Evolutionary conservation across 2,888 invertebrate species (phyloP).

Genomic region (Euplagia quadripunctaria): DNA sequence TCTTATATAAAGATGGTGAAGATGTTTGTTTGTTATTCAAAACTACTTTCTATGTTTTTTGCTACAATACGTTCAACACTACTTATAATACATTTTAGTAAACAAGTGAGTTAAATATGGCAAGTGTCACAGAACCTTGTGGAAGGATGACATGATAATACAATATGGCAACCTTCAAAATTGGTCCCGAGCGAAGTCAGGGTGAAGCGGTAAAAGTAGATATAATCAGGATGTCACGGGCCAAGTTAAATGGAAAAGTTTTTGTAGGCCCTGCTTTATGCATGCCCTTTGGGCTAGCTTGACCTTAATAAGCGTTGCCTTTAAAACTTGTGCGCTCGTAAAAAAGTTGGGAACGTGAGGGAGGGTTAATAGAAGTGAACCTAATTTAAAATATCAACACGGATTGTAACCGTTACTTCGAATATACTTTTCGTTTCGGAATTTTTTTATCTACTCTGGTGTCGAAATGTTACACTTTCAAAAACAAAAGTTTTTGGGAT

Average conservation of each 20-base stretch:
- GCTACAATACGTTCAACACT: background rate
- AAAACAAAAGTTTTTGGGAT: no score
- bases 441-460: background rate
- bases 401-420: conserved; percentile 10
- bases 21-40: background rate
- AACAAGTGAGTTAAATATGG: background rate
- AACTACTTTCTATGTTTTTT: background rate
- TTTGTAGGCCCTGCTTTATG: conserved; percentile 67
- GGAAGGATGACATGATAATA: conserved; percentile 25
- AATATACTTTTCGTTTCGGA: background rate
- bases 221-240: conserved; percentile 74
- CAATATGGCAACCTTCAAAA: conserved; percentile 38
- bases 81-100: background rate
- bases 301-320: conserved; percentile 67
- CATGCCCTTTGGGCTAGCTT: conserved; percentile 67
- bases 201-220: conserved; percentile 56
- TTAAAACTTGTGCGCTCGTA: conserved; percentile 62
- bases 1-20: background rate
- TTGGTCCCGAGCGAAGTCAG: conserved; percentile 51
- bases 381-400: conserved; percentile 51
- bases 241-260: conserved; percentile 84
- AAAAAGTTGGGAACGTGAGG: conserved; percentile 62
- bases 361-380: conserved; percentile 52
- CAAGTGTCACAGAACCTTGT: conserved; percentile 16
- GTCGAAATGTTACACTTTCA: no score